Conservation (phyloP, 2,797 vertebrate genomes). For the Meriones psammophilus region DNA sequence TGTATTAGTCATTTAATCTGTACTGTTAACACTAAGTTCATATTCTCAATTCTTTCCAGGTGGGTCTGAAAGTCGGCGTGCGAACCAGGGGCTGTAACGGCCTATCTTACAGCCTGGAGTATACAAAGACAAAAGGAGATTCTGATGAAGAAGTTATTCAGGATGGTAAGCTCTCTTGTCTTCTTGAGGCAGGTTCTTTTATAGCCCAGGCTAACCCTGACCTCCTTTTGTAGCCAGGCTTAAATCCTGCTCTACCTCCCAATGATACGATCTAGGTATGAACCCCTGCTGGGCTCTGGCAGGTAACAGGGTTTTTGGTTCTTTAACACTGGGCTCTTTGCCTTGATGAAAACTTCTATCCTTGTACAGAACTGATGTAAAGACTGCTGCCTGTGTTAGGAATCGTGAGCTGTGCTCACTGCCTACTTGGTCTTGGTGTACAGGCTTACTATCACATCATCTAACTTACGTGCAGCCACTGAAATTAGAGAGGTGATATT, state of each 20-base stretch:
- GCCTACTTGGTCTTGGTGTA: fast-evolving
- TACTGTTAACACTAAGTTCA: neutral
- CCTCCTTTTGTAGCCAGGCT: neutral
- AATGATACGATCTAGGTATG: no score
- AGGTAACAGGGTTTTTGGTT: neutral
- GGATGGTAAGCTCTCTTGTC: conserved; percentile 91
- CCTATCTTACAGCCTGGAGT: conserved; percentile 97
- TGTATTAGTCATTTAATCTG: conserved; percentile 32
- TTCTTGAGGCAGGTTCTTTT: neutral
- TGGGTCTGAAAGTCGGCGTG: conserved; percentile 97
- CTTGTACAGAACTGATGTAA: neutral
- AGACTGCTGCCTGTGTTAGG: neutral
- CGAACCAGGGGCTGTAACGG: conserved; percentile 98
- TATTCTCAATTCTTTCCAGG: conserved; percentile 87
- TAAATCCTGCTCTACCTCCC: neutral
- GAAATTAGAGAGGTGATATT: neutral
- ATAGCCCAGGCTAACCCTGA: neutral
- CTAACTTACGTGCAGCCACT: neutral
- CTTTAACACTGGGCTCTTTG: conserved; percentile 37
- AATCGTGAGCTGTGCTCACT: neutral
- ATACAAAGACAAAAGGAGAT: conserved; percentile 94
- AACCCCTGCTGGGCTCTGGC: neutral
- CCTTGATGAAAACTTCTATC: neutral
- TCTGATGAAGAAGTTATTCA: conserved; percentile 98
- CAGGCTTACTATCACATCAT: neutral